Evolutionary conservation across 2,113 vertebrate species (phyloP).

Genomic region (Hippocampus mohnikei): DNA sequence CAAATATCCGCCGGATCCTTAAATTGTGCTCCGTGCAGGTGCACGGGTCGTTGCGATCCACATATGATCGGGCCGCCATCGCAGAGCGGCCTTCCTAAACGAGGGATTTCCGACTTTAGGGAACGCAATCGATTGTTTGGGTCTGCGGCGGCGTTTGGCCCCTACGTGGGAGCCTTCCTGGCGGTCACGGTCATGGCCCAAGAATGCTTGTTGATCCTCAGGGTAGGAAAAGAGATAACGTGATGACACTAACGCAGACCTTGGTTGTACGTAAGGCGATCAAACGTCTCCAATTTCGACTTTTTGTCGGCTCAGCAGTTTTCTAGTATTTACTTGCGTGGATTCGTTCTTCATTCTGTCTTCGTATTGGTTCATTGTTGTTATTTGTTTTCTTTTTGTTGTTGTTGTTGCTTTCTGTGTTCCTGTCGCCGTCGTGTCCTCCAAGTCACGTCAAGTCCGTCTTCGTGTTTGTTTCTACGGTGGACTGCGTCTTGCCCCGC

Average conservation of each 20-base stretch:
- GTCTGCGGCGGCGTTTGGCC: conserved; percentile 13
- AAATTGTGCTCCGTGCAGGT: not conserved
- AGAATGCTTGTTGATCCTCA: conserved; percentile 38
- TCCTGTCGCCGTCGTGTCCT: too few species aligned
- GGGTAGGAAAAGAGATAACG: conserved; percentile 38
- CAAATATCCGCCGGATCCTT: not conserved
- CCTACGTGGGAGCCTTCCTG: not conserved
- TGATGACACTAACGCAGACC: conserved; percentile 33
- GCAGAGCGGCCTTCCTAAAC: not conserved
- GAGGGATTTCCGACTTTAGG: conserved; percentile 23
- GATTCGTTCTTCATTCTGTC: too few species aligned
- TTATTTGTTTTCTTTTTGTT: too few species aligned
- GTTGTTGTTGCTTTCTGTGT: too few species aligned
- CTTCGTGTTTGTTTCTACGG: too few species aligned
- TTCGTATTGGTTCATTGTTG: too few species aligned
- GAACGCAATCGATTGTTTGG: conserved; percentile 27
- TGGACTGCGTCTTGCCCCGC: too few species aligned
- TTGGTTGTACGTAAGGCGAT: not conserved
- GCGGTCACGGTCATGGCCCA: conserved; percentile 33
- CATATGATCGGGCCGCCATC: not conserved
- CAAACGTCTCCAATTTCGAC: too few species aligned
- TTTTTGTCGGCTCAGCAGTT: too few species aligned
- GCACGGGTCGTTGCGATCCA: conserved; percentile 28
- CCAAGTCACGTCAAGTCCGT: too few species aligned
- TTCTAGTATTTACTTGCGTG: too few species aligned